These are phyloP conservation scores for Lophius piscatorius DNA, from an alignment of 2,113 vertebrate genomes.

Conservation along the genomic window DNA sequence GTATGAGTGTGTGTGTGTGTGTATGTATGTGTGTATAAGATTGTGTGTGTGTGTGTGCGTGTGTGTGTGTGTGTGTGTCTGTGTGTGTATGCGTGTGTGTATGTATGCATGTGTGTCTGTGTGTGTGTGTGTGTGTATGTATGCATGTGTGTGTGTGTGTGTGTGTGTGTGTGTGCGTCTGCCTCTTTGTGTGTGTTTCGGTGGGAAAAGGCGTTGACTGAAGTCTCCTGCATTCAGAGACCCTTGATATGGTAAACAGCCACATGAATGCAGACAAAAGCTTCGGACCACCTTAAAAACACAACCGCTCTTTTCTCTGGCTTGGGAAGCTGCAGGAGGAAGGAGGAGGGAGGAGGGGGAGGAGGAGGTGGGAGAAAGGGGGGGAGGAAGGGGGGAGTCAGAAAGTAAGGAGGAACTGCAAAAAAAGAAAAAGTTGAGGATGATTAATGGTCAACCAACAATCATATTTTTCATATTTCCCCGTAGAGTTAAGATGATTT, in stretches of 20 bases:
- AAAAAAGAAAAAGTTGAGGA: too few species aligned
- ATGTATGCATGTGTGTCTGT: not conserved
- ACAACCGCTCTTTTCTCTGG: conserved; percentile 44
- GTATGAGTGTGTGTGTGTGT: conserved; percentile 46
- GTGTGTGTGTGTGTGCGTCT: conserved; percentile 12
- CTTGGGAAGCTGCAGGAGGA: conserved; percentile 59
- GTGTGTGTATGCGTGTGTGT: conserved; percentile 19
- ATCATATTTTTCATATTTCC: too few species aligned
- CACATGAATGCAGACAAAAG: conserved; percentile 73
- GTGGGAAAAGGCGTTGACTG: conserved; percentile 67
- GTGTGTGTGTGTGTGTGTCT: conserved; percentile 42
- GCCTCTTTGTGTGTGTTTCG: conserved; percentile 34
- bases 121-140: not conserved
- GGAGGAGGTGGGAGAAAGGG: conserved; percentile 11
- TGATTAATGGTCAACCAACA: not conserved
- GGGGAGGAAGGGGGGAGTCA: not conserved
- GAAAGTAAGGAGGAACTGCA: not conserved
- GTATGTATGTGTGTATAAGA: conserved; percentile 1
- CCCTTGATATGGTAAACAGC: conserved; percentile 80
- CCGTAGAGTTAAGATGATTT: too few species aligned
- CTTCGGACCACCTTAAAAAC: conserved; percentile 66
- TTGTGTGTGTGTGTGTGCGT: too few species aligned
- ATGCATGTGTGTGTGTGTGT: conserved; percentile 12
- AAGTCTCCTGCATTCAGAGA: conserved; percentile 63
- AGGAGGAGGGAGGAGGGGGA: not conserved